These are phyloP conservation scores for Trichomalopsis sarcophagae DNA, from an alignment of 1,140 invertebrate genomes.

Conservation along the genomic window DNA sequence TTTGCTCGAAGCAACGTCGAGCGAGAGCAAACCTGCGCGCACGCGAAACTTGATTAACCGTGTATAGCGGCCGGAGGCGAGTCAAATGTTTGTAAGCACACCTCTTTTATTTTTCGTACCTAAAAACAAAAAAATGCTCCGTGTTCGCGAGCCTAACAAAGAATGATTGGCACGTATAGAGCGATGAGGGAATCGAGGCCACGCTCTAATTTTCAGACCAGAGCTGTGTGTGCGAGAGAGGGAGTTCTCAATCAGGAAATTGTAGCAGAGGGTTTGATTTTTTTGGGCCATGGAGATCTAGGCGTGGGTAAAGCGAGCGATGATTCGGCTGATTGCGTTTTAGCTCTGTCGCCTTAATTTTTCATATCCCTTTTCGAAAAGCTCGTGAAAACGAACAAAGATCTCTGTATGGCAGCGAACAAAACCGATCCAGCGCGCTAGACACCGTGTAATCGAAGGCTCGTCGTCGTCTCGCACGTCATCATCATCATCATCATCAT, in stretches of 20 bases:
- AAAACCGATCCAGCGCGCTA: not conserved
- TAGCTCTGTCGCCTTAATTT: too few species aligned
- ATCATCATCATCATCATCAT: too few species aligned
- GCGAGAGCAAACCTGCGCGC: not conserved
- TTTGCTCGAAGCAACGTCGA: not conserved
- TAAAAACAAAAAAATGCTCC: not conserved
- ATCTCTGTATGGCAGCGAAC: not conserved
- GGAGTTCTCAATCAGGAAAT: not conserved
- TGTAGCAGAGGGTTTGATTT: too few species aligned
- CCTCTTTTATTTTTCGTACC: not conserved
- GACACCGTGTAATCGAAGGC: not conserved
- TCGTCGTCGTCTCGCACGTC: too few species aligned
- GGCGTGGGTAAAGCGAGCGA: not conserved
- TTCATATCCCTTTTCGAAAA: too few species aligned
- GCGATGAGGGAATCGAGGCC: not conserved
- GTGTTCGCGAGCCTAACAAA: not conserved
- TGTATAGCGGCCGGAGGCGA: not conserved
- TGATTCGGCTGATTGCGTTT: not conserved
- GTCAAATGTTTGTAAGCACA: not conserved
- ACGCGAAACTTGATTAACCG: not conserved
- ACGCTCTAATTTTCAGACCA: conserved; percentile 9
- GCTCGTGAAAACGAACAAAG: too few species aligned
- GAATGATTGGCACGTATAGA: not conserved
- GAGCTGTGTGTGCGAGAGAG: not conserved
- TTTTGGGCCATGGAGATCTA: not conserved